These are phyloP conservation scores for Rissa tridactyla DNA, from an alignment of 2,113 vertebrate species.

Conservation along the genomic window DNA sequence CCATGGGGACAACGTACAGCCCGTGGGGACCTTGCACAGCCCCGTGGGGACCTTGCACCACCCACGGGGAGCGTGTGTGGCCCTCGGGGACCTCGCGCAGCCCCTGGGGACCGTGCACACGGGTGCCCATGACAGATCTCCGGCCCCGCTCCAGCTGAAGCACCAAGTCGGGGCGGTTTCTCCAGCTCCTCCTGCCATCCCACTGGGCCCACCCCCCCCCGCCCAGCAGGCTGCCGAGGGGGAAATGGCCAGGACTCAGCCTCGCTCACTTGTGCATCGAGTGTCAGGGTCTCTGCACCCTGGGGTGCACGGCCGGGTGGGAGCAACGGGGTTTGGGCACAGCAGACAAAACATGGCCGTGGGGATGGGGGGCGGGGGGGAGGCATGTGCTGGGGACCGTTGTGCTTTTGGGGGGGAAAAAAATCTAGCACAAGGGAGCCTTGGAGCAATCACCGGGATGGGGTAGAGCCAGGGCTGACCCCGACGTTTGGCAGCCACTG, in stretches of 20 bases:
- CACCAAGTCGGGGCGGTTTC: rapidly evolving
- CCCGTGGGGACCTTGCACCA: background rate
- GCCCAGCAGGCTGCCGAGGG: background rate
- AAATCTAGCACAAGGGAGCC: background rate
- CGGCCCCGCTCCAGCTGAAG: background rate
- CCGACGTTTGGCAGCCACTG: rapidly evolving
- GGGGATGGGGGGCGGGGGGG: rapidly evolving
- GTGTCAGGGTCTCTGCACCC: background rate
- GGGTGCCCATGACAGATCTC: background rate
- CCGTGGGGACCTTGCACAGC: background rate
- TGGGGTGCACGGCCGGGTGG: background rate
- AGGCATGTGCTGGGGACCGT: rapidly evolving
- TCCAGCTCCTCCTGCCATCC: background rate
- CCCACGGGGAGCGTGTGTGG: background rate
- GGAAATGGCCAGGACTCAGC: background rate
- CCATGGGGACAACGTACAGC: background rate
- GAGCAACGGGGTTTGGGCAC: rapidly evolving
- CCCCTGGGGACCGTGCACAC: background rate
- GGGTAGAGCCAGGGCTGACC: background rate
- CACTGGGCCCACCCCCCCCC: background rate
- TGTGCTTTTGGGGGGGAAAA: rapidly evolving
- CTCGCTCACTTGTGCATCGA: background rate
- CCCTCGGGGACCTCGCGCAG: background rate
- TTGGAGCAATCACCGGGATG: background rate
- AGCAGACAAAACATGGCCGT: rapidly evolving